phyloP scores from a whole-genome alignment of 2,888 invertebrate species.

The Xestia rhomboidea region DNA sequence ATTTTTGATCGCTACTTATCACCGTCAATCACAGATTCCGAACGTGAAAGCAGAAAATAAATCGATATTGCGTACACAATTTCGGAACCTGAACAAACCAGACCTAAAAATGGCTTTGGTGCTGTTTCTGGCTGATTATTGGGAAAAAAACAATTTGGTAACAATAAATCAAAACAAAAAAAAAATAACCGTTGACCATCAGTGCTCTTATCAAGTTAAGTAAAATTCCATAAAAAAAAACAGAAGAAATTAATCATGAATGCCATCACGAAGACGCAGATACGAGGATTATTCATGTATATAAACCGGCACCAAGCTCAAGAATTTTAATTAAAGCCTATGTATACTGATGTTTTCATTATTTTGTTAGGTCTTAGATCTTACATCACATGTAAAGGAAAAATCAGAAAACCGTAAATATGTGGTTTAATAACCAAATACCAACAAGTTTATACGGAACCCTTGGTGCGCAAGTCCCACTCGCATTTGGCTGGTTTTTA shows the following conservation, averaged over 20 bases:
- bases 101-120: slow-evolving; percentile 55
- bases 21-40: slow-evolving; percentile 75
- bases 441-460: too few relatives aligned
- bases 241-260: slow-evolving; percentile 56
- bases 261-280: slow-evolving; percentile 31
- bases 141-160: not conserved
- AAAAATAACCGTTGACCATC: not conserved
- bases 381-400: too few relatives aligned
- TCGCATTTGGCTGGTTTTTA: too few relatives aligned
- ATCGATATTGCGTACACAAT: slow-evolving; percentile 49
- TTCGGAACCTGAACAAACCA: slow-evolving; percentile 67
- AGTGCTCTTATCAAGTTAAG: slow-evolving; percentile 7
- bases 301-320: slow-evolving; percentile 57
- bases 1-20: slow-evolving; percentile 70
- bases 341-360: slow-evolving; percentile 54
- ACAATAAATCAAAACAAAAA: slow-evolving; percentile 2
- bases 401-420: too few relatives aligned
- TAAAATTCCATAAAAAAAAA: slow-evolving; percentile 34
- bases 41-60: slow-evolving; percentile 45
- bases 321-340: slow-evolving; percentile 61
- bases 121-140: slow-evolving; percentile 45
- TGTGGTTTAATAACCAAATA: too few relatives aligned
- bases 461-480: too few relatives aligned
- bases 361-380: not conserved
- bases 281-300: slow-evolving; percentile 63